Base-by-base conservation (phyloP, 2,888 invertebrate genomes). In the Drosophila testacea region DNA sequence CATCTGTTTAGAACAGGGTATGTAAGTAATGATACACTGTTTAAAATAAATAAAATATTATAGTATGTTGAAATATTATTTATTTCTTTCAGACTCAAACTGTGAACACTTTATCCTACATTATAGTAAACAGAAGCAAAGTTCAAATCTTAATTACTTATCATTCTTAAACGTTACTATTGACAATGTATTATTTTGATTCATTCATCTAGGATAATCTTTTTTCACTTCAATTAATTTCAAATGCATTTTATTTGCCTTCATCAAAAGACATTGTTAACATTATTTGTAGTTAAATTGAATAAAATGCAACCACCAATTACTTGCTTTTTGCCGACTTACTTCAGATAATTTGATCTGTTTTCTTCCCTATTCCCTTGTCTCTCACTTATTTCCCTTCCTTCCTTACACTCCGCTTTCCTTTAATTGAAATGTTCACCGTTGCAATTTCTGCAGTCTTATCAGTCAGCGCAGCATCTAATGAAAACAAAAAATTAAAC, bases 361-460 rank as follows among this genome's bases (percentile, higher is more conserved):
- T 30, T 47, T 42, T 56, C 10, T 7, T 11, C 6, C 3, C 32
- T 54, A 5, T 27, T 51, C 13, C 28, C 11, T 28, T 27, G 11
- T 51, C 11, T 11, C 9, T 9, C 11, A 7, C 22, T 13, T 22
- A 4, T 27, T 54, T 16, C 32, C 30, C 38, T 2, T 11, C 13
- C 11, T 11, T 22, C 28, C 16, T 34, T 16, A 2, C 4, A 28
- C 9, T 46, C 42, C 27, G 16, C 42, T 50, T 46, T 62, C 16
- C 34, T 69, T 69, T 78, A 84, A 82, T 81, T 83, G 81, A 81
- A 82, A 70, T 79, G 87, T 81, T 81, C 55, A 64, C 46, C 66
- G 67, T 59, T 76, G 69, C 69, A 81, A 73, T 87, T 81, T 87
- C 66, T 77, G 70, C 69, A 30, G 63, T 69, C 60, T 83, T 85